These are phyloP conservation scores for Corythornis vintsioides DNA, from an alignment of 2,113 vertebrate genomes.

Conservation along the genomic window DNA sequence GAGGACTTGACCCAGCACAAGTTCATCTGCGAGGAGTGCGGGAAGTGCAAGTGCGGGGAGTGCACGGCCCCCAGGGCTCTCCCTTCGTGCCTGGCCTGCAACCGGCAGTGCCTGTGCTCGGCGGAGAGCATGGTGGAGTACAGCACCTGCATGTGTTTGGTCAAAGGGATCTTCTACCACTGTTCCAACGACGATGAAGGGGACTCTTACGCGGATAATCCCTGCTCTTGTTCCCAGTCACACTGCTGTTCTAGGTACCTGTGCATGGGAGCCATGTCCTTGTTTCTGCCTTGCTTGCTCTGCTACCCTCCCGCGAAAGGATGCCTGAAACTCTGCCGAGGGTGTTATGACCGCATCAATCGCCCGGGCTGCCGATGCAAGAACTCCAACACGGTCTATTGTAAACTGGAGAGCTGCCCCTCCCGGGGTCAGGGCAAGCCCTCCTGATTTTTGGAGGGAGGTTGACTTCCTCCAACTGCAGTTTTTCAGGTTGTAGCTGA, in stretches of 20 bases:
- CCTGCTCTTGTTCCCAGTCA: constrained; percentile 93
- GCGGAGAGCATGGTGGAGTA: constrained; percentile 95
- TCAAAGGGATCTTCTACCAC: constrained; percentile 98
- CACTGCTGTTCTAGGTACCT: constrained; percentile 95
- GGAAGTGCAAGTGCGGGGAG: constrained; percentile 93
- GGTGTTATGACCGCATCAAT: constrained; percentile 89
- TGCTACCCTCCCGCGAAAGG: constrained; percentile 95
- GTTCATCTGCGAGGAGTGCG: constrained; percentile 94
- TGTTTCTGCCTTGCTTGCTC: constrained; percentile 92
- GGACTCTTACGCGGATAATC: constrained; percentile 93
- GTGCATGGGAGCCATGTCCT: constrained; percentile 93
- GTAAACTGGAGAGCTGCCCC: constrained; percentile 94
- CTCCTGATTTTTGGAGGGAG: constrained; percentile 84
- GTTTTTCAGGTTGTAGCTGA: constrained; percentile 75
- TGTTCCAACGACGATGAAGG: constrained; percentile 95
- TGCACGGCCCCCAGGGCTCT: constrained; percentile 91
- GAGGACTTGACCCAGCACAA: constrained; percentile 84
- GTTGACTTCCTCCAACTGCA: constrained; percentile 37
- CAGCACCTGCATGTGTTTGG: constrained; percentile 95
- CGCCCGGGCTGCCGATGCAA: constrained; percentile 96
- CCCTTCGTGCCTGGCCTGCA: constrained; percentile 91
- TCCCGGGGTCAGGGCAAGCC: constrained; percentile 85
- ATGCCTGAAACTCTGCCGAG: constrained; percentile 88
- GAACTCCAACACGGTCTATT: constrained; percentile 98
- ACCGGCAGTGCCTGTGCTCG: constrained; percentile 92